Base-by-base conservation (phyloP, 2,888 invertebrate genomes). In the Sympetrum striolatum region DNA sequence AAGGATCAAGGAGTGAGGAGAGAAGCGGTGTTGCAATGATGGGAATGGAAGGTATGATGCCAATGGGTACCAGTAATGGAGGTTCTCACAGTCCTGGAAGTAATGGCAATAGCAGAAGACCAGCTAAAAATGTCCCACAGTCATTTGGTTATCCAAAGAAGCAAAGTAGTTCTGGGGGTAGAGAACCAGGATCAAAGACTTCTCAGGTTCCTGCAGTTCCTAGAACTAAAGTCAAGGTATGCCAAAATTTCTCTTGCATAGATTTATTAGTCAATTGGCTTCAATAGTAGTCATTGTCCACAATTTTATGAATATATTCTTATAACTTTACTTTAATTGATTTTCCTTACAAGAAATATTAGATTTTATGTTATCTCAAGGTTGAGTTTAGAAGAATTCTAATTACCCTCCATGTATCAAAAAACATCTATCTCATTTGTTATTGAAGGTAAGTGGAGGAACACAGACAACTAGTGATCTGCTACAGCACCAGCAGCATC, bases 181-280 rank as follows among this genome's bases (percentile, higher is more conserved):
- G 60, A 60, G 86, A 86, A 10, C 60, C 86, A 37, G 60, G 79
- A 8, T 90, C 90, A 44, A 90, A 79, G 79, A 90, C 97, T 14
- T 97, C 97, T 80, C 97, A 97, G 94, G 97, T 97, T 58, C 97
- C 97, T 90, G 97, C 97, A 4, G 97, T 98, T 80, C 97, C 97
- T 14, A 95, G 97, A 92, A 97, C 97, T 0, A 97, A 98, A 94
- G 97, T 94, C 73, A 86, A 82, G 60, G 86, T 86, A 58, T 80
- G 37, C 79, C 92, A 73, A 25, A 91, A 25, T 79, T 79, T 60
- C 35, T 73, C 5, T 58, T 2, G n/a, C n/a, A n/a, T n/a, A n/a
- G n/a, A n/a, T n/a, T n/a, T n/a, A n/a, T n/a, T n/a, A n/a, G n/a
- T n/a, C n/a, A n/a, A n/a, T n/a, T n/a, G 0, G n/a, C 53, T 25